Percentiles rank a stretch among this genome's conserved stretches.
These are phyloP conservation scores for Carcina quercana DNA, from an alignment of 2,888 invertebrate species.

Conservation along the genomic window DNA sequence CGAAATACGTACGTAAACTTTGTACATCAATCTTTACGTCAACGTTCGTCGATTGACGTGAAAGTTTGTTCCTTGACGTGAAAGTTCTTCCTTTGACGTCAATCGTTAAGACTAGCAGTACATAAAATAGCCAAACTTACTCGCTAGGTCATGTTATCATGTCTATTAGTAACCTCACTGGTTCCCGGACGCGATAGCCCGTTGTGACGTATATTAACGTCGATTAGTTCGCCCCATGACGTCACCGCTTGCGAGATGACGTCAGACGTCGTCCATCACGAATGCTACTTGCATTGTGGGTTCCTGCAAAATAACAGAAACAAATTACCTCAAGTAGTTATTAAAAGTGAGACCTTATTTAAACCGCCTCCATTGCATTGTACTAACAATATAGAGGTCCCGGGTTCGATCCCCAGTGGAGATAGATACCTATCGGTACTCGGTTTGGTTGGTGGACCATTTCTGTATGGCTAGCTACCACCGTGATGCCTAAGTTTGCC, in stretches of 20 bases:
- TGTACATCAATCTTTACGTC: neutral
- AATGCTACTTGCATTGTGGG: conserved; percentile 71
- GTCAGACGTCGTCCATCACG: conserved; percentile 70
- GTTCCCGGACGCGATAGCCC: conserved; percentile 9
- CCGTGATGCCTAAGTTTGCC: too few species aligned
- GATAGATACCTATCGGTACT: too few species aligned
- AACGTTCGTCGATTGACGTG: conserved; percentile 2
- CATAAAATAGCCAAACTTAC: conserved; percentile 29
- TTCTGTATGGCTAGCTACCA: too few species aligned
- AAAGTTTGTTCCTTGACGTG: too few species aligned
- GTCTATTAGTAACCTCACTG: conserved; percentile 25
- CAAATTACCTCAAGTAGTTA: too few species aligned
- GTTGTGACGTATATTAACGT: conserved; percentile 7
- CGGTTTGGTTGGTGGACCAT: too few species aligned
- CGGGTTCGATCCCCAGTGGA: too few species aligned
- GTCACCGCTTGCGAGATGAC: conserved; percentile 31
- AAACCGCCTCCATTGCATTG: too few species aligned
- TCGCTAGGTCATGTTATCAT: conserved; percentile 18
- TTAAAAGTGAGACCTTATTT: too few species aligned
- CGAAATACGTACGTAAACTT: neutral
- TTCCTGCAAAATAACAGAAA: conserved; percentile 46
- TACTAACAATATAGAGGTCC: too few species aligned
- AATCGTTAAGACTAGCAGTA: too few species aligned
- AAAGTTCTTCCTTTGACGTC: too few species aligned
- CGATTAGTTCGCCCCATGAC: conserved; percentile 21